A percentile compares a stretch with the other conserved stretches of the same genome.
These are phyloP conservation scores for Chloroclysta siterata DNA, from an alignment of 2,888 invertebrate genomes.

Conservation along the genomic window DNA sequence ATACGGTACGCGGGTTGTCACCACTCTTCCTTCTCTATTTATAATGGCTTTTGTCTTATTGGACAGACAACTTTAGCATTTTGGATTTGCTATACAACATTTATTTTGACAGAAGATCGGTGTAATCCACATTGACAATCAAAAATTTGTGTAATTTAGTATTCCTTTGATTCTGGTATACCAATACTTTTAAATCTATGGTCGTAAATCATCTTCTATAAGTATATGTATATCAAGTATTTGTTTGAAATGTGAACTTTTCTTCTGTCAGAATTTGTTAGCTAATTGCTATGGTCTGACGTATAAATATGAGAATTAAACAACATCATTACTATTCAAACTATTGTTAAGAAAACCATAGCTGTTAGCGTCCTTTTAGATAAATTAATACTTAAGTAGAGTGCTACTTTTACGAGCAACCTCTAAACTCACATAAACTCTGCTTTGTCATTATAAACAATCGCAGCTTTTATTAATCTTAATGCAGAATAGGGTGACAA, in stretches of 20 bases:
- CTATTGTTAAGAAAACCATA: neutral
- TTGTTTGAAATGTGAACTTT: neutral
- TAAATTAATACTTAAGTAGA: neutral
- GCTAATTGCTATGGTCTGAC: slow-evolving; percentile 13
- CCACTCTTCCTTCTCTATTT: neutral
- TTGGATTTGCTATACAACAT: neutral
- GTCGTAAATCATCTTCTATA: neutral
- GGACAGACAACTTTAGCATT: neutral
- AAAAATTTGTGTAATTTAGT: neutral
- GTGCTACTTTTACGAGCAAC: slow-evolving; percentile 14
- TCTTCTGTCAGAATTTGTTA: slow-evolving; percentile 3
- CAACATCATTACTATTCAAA: neutral
- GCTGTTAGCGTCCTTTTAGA: neutral
- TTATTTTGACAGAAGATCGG: neutral
- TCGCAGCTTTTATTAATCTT: neutral
- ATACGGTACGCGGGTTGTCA: slow-evolving; percentile 75
- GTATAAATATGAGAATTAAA: neutral
- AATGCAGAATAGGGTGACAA: slow-evolving; percentile 4
- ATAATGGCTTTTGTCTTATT: neutral
- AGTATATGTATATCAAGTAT: neutral
- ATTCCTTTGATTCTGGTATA: no score
- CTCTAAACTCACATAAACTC: slow-evolving; percentile 5
- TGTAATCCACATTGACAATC: neutral
- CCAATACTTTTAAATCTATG: neutral
- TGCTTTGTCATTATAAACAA: slow-evolving; percentile 11